Evolutionary conservation across 1,140 invertebrate species (phyloP), one percentile per base, ranked within the genome.

Genomic region (Dendroctonus ponderosae): DNA sequence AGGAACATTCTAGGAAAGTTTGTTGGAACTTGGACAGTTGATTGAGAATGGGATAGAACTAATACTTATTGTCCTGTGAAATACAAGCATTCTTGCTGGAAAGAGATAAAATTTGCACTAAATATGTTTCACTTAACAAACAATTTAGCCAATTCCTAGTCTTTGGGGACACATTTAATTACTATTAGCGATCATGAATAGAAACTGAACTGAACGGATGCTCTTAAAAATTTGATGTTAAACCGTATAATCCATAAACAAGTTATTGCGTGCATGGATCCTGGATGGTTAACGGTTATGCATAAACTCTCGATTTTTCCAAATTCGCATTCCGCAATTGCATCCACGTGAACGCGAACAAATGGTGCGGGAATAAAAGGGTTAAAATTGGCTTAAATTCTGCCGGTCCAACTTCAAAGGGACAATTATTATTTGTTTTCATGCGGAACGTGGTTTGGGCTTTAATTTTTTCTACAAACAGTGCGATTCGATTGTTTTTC

Each of bases 351-450:
- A 42, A 65, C 51, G 38, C 40, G 51, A 63, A 63, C 51, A 63
- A 63, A 63, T 63, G 61, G 44, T 46, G 43, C 61, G 61, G 14
- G 52, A 54, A 63, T 63, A 63, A 63, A 63, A 63, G 61, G 61
- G 61, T 63, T 63, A 63, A 63, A 63, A 63, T 63, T 63, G 50
- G 61, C 61, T 54, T 50, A 53, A 63, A 63, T 46, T 44, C 61
- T 53, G 51, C 50, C 39, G 61, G 51, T 53, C 61, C 41, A 38
- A 63, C 61, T 63, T 63, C 53, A 56, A 39, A 39, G 15, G 53
- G 53, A 56, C 53, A 40, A 56, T 56, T 56, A 56, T 59, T 44
- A 41, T 56, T 39, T 56, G 53, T 56, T 56, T 56, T 15, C 53
- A 44, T 41, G 6, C 43, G 39, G 57, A 59, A 38, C 37, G 44